Evolutionary conservation across 53 echinoderm and acorn worm genomes (phyloP), one percentile per base, ranked within the genome.

Genomic region (Astropecten irregularis): DNA sequence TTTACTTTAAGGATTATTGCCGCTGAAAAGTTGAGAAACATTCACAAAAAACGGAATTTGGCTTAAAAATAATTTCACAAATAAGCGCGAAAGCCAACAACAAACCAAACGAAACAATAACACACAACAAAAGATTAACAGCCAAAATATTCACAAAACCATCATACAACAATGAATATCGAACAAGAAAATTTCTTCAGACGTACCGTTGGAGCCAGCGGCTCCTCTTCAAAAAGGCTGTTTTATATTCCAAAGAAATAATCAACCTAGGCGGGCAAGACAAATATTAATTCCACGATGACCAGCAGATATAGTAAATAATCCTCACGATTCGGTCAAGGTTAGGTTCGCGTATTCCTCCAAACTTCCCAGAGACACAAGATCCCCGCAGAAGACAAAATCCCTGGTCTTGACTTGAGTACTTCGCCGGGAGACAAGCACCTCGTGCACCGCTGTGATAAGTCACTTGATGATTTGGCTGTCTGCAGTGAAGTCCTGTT

Each of bases 151-250:
- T n/a, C n/a, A n/a, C n/a, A n/a, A n/a, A n/a, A n/a, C n/a, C 46
- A 13, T 44, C 46, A 44, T 44, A 9, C 46, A 44, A 30, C 2
- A 33, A 10, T 33, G 2, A 10, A 32, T 8, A 32, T 32, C 33
- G 9, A 31, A 0, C 33, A 7, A 44, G 13, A 7, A 9, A 13
- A 9, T n/a, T n/a, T n/a, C n/a, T n/a, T n/a, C n/a, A n/a, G n/a
- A 62, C 79, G 60, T 46, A 79, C 79, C 79, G 31, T 60, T 62
- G 62, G 48, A 62, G 48, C 44, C 60, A 26, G 61, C 20, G 79
- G 79, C 62, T 62, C 32, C 79, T 9, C 9, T 15, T 27, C 25
- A 39, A 7, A 8, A 37, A 57, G 39, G 38, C 37, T n/a, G 8
- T 3, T n/a, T 38, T 65, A 58, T 76, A 76, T 58, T 76, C 76